Conservation (phyloP, 1,140 invertebrate species). For the Berghia stephanieae region DNA sequence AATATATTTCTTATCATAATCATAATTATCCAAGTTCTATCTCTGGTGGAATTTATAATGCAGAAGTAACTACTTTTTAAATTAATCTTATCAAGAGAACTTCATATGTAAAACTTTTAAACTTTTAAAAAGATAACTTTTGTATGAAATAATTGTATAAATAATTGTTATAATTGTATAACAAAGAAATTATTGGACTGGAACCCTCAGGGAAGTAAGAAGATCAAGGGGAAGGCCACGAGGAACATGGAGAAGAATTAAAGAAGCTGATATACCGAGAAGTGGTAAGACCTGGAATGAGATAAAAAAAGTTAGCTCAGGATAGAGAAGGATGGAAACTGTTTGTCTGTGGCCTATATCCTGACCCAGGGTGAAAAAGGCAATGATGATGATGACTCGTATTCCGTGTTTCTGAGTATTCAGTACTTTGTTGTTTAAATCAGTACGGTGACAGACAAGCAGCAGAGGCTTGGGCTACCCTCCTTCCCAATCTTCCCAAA, state of each 20-base stretch:
- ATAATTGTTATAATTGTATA: neutral
- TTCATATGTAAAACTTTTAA: neutral
- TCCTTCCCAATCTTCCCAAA: constrained; percentile 66
- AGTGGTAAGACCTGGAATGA: no score
- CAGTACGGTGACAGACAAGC: constrained; percentile 70
- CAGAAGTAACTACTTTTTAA: neutral
- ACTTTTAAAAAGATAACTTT: neutral
- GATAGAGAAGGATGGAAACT: no score
- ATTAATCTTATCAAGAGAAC: neutral
- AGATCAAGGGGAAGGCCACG: no score
- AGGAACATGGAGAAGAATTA: no score
- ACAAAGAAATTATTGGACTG: neutral
- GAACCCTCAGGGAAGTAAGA: no score
- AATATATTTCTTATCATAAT: neutral
- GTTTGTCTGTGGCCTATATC: no score
- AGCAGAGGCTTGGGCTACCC: constrained; percentile 69
- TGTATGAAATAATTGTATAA: neutral
- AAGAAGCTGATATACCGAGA: no score
- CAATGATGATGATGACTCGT: neutral
- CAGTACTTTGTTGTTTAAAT: no score
- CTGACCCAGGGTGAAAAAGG: no score
- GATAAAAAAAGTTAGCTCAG: no score
- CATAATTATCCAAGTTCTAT: neutral
- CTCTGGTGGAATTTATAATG: neutral
- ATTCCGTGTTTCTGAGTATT: neutral